Conservation (phyloP, 2,113 vertebrate genomes). For the Choloepus hoffmanni region DNA sequence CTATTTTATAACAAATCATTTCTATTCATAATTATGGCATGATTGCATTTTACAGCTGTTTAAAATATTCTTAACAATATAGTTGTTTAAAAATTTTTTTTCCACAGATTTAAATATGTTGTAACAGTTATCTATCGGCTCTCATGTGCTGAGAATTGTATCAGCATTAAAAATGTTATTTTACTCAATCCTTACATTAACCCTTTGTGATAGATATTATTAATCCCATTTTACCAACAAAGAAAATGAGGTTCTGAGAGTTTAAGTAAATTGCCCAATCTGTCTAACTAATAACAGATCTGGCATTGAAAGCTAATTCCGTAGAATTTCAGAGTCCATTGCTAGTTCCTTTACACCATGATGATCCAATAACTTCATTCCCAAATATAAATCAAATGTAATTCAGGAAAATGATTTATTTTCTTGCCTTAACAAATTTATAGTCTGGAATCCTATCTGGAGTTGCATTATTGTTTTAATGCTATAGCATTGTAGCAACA, state of each 20-base stretch:
- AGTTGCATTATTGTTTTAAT: slow-evolving; percentile 74
- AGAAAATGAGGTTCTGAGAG: neutral
- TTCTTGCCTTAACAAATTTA: slow-evolving; percentile 57
- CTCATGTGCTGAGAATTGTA: neutral
- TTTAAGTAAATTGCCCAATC: slow-evolving; percentile 1
- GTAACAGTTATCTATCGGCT: neutral
- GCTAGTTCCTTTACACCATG: neutral
- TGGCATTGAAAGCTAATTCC: neutral
- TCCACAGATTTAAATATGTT: neutral
- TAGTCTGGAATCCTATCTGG: slow-evolving; percentile 49
- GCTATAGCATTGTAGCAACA: slow-evolving; percentile 49
- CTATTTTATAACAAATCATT: neutral
- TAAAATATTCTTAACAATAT: neutral
- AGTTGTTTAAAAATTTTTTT: neutral
- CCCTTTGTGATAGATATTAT: neutral
- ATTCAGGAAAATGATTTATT: slow-evolving; percentile 50
- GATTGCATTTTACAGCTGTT: slow-evolving; percentile 10
- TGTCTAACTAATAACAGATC: neutral
- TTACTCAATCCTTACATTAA: slow-evolving; percentile 36
- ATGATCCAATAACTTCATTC: neutral
- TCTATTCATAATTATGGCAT: neutral
- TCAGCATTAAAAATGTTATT: slow-evolving; percentile 42
- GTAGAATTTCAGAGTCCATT: neutral
- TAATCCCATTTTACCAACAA: slow-evolving; percentile 24
- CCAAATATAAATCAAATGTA: neutral